Percentiles rank a stretch among this genome's conserved stretches.
phyloP scores from a whole-genome alignment of 2,888 invertebrate genomes.

The Timema podura region DNA sequence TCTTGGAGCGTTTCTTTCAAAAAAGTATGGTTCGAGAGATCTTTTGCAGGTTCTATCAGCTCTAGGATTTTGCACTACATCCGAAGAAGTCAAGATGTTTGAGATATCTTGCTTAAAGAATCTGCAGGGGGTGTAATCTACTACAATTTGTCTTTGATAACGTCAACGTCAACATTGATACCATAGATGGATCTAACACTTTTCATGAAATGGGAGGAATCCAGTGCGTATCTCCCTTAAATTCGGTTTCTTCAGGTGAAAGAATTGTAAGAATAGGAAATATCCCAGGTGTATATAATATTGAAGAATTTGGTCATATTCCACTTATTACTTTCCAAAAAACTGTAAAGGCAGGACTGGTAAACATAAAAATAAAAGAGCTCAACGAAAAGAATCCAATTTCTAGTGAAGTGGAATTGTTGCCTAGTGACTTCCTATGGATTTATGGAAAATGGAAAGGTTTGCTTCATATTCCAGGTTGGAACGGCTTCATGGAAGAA shows the following conservation, averaged over 20 bases:
- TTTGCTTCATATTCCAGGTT: not conserved
- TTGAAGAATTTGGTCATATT: not conserved
- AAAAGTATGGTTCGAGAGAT: not conserved
- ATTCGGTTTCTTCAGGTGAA: not conserved
- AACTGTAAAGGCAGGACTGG: not conserved
- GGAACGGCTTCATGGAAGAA: slow-evolving; percentile 6
- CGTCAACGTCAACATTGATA: slow-evolving; percentile 7
- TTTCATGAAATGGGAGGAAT: slow-evolving; percentile 10
- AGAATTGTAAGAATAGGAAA: not conserved
- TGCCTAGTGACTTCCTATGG: not conserved
- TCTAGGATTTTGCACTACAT: not conserved
- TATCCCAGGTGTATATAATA: not conserved
- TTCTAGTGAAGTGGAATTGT: not conserved
- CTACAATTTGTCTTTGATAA: slow-evolving; percentile 15
- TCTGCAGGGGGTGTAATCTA: too few species aligned
- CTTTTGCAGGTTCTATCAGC: not conserved
- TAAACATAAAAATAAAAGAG: not conserved
- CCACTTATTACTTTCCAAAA: not conserved
- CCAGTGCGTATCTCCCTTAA: not conserved
- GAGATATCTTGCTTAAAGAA: not conserved
- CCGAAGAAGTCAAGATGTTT: not conserved
- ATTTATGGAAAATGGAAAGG: slow-evolving; percentile 10
- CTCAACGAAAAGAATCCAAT: too few species aligned
- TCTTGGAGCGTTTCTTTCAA: not conserved
- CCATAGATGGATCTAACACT: not conserved